Conservation (phyloP, 2,888 invertebrate genomes). For the Patella depressa region DNA sequence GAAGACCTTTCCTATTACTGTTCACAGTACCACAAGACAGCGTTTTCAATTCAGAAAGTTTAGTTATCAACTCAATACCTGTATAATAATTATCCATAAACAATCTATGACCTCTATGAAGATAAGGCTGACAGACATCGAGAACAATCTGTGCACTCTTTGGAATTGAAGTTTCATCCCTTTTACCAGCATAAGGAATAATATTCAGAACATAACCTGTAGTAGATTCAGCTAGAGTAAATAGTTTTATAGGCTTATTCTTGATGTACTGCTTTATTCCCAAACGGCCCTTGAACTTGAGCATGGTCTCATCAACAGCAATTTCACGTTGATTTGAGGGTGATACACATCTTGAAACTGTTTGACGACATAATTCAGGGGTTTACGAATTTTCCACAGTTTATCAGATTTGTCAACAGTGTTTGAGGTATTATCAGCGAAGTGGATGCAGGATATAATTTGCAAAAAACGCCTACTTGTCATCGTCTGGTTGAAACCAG, state of each 20-base stretch:
- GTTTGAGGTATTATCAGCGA: neutral
- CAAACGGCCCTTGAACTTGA: neutral
- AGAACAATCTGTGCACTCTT: neutral
- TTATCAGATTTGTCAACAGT: slow-evolving; percentile 5
- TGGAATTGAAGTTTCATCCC: neutral
- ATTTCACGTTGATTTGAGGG: slow-evolving; percentile 7
- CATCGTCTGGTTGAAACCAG: neutral
- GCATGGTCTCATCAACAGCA: slow-evolving; percentile 2
- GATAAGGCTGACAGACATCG: neutral
- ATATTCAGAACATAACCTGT: slow-evolving; percentile 2
- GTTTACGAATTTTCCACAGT: neutral
- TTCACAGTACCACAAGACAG: neutral
- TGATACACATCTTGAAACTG: neutral
- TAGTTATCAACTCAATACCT: neutral
- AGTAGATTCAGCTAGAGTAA: neutral
- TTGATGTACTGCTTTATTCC: neutral
- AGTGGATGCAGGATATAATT: neutral
- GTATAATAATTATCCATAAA: slow-evolving; percentile 4
- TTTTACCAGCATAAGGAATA: neutral
- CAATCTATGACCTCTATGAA: neutral
- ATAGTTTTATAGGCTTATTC: neutral
- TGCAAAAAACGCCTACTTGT: neutral
- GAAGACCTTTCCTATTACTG: neutral
- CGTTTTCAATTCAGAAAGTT: neutral
- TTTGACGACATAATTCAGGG: neutral